These are phyloP conservation scores for Miniopterus natalensis DNA, from an alignment of 2,113 vertebrate genomes.

Conservation along the genomic window DNA sequence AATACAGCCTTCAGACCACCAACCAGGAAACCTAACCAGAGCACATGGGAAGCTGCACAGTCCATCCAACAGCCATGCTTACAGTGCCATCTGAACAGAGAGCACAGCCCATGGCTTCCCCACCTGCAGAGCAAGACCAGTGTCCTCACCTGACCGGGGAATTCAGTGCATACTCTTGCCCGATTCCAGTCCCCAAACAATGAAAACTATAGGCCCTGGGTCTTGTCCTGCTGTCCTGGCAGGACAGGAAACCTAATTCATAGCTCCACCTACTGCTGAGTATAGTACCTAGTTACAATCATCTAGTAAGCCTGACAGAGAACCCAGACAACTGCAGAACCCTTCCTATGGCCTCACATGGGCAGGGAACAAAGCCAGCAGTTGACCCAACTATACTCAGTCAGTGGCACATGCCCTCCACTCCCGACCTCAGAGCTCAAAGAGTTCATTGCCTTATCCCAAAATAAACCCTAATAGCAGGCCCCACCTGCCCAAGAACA, in stretches of 20 bases:
- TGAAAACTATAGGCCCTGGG: not conserved
- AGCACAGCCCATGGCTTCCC: not conserved
- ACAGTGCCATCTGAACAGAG: not conserved
- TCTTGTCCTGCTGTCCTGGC: not conserved
- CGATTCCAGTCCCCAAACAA: not conserved
- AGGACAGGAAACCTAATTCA: not conserved
- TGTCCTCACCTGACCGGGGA: not conserved
- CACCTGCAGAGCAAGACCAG: not conserved
- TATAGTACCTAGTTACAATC: not conserved
- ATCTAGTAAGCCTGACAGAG: not conserved
- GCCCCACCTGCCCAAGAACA: not conserved
- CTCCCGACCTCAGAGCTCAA: not conserved
- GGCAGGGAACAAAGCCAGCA: not conserved
- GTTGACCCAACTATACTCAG: not conserved
- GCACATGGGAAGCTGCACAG: not conserved
- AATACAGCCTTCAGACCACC: not conserved
- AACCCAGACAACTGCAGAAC: not conserved
- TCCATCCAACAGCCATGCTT: not conserved
- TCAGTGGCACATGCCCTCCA: fast-evolving
- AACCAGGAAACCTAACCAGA: not conserved
- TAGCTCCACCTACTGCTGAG: not conserved
- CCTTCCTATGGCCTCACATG: not conserved
- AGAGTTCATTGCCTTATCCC: not conserved
- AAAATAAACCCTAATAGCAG: not conserved
- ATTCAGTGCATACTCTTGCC: not conserved